Evolutionary conservation across 2,113 vertebrate species (phyloP).

Genomic region (Ptilorrhoa leucosticta): DNA sequence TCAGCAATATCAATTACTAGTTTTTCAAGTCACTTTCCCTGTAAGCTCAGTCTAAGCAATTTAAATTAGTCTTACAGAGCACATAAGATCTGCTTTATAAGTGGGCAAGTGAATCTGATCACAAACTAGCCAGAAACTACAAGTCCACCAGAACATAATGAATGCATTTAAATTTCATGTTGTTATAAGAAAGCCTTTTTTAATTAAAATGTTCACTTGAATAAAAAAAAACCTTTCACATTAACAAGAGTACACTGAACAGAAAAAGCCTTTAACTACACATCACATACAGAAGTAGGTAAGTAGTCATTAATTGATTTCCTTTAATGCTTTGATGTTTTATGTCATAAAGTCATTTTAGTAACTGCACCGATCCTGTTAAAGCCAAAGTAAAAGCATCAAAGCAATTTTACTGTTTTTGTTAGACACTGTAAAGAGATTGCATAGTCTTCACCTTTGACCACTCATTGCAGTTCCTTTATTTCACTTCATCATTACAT

Average conservation of each 20-base stretch:
- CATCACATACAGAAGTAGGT: background rate
- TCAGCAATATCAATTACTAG: background rate
- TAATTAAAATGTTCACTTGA: background rate
- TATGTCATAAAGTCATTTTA: background rate
- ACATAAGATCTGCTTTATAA: background rate
- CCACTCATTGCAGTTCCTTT: background rate
- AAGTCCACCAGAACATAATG: background rate
- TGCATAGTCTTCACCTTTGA: background rate
- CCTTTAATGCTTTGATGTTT: background rate
- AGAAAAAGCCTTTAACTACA: background rate
- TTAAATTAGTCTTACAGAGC: background rate
- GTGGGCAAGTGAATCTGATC: background rate
- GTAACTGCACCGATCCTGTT: background rate
- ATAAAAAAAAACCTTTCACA: background rate
- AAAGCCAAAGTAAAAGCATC: slow-evolving; percentile 18
- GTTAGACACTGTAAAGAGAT: background rate
- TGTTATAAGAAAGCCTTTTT: background rate
- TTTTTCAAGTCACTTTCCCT: background rate
- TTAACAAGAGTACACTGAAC: background rate
- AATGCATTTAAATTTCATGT: background rate
- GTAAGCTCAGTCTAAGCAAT: background rate
- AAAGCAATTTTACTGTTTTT: slow-evolving; percentile 6
- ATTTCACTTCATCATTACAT: background rate
- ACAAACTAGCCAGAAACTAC: background rate
- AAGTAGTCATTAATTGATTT: background rate